These are phyloP conservation scores for Grapholita molesta DNA, from an alignment of 1,140 invertebrate genomes.

Conservation along the genomic window DNA sequence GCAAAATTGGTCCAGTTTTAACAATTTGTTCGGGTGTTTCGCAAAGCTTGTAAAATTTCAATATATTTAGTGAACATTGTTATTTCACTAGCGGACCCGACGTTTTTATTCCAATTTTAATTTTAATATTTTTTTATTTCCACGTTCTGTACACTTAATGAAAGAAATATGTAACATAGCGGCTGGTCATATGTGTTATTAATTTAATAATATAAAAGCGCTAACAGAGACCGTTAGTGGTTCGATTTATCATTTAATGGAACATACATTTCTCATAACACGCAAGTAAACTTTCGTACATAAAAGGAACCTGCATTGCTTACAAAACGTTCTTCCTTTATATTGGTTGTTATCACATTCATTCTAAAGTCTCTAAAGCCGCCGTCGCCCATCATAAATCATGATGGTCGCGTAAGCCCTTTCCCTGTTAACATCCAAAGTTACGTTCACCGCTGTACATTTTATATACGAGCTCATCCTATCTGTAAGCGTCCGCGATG, in stretches of 20 bases:
- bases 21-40: not conserved
- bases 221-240: too few species aligned
- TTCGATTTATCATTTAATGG: too few species aligned
- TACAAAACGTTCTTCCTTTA: constrained; percentile 3
- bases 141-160: not conserved
- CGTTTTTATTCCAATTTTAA: not conserved
- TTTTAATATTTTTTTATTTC: too few species aligned
- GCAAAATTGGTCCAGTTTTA: not conserved
- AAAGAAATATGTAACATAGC: too few species aligned
- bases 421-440: constrained; percentile 2
- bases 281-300: too few species aligned
- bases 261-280: not conserved
- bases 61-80: not conserved
- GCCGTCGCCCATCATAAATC: constrained; percentile 7
- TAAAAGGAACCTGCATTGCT: not conserved
- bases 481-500: constrained; percentile 1
- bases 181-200: too few species aligned
- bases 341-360: constrained; percentile 1
- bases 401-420: constrained; percentile 2
- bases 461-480: constrained; percentile 1
- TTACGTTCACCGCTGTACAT: not conserved
- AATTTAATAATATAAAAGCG: too few species aligned
- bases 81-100: not conserved
- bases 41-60: constrained; percentile 8
- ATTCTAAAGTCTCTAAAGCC: not conserved